Evolutionary conservation across 2,888 invertebrate genomes (phyloP), one percentile per base, ranked within the genome.

Genomic region (Synergus laeviventris): DNA sequence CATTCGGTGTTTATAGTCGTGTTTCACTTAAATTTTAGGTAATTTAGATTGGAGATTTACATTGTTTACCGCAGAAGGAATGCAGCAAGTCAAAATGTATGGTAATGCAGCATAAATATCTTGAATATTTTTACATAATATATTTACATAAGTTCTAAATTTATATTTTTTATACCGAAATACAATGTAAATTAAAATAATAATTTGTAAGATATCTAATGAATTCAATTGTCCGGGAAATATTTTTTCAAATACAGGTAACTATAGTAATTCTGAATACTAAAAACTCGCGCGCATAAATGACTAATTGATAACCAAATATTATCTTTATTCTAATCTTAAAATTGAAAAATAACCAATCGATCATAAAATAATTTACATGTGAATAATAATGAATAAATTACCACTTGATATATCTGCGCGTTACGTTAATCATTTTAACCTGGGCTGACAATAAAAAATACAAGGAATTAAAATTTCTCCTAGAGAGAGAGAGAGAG

Each of bases 1-100:
- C 31, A n/a, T 70, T 70, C 45, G 7, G 66, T n/a, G 49, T 49
- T 49, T 24, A 36, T 16, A 70, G 45, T 14, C 66, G 24, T 21
- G 11, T 70, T 70, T 49, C 45, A 70, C 49, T 70, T 49, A 49
- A 16, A 24, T 36, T 70, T 24, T 49, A 31, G 45, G 24, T 12
- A 45, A 70, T 70, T 31, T 70, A n/a, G 45, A 49, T 70, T 49
- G 9, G 11, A 24, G 31, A 45, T 45, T 62, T 8, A 31, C 2
- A 62, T 16, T 62, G 38, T 18, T 66, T 42, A 66, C 24, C 16
- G 24, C 16, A 1, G 24, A 24, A 21, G 64, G 16, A n/a, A 62
- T 45, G 0, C 16, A 66, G 42, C 11, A 39, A 39, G 39, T 16
- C 39, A 18, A 11, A 39, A 39, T 49, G 7, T 49, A n/a, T n/a